phyloP scores from a whole-genome alignment of 2,888 invertebrate species.

The Rhaphigaster nebulosa region DNA sequence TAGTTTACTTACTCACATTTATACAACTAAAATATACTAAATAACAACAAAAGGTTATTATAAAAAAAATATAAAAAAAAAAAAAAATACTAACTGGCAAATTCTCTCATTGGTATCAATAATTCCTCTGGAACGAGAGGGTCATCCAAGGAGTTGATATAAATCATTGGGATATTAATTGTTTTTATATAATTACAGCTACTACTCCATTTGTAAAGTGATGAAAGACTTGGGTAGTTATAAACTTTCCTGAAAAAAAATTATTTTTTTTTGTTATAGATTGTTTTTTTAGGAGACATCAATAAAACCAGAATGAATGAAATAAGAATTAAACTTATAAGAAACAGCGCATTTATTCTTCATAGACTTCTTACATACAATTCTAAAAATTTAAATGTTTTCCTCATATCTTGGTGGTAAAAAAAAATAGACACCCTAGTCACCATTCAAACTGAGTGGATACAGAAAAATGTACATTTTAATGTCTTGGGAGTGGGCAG shows the following conservation, averaged over 20 bases:
- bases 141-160: constrained; percentile 92
- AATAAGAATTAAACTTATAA: neutral
- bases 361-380: neutral
- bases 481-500: too few species aligned
- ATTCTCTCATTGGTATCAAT: constrained; percentile 79
- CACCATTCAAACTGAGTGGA: too few species aligned
- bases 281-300: neutral
- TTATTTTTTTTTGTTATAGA: neutral
- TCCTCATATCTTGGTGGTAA: neutral
- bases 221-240: constrained; percentile 82
- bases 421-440: neutral
- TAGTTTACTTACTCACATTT: too few species aligned
- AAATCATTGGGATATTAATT: constrained; percentile 88
- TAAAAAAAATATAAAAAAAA: too few species aligned
- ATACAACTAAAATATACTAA: too few species aligned
- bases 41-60: neutral
- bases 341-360: neutral
- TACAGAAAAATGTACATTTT: too few species aligned
- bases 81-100: constrained; percentile 78
- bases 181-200: constrained; percentile 83
- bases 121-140: constrained; percentile 89
- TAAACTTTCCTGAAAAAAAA: constrained; percentile 76
- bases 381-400: neutral
- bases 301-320: neutral
- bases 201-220: constrained; percentile 89